phyloP scores from a whole-genome alignment of 2,113 vertebrate genomes.

The Ibidorhyncha struthersii region DNA sequence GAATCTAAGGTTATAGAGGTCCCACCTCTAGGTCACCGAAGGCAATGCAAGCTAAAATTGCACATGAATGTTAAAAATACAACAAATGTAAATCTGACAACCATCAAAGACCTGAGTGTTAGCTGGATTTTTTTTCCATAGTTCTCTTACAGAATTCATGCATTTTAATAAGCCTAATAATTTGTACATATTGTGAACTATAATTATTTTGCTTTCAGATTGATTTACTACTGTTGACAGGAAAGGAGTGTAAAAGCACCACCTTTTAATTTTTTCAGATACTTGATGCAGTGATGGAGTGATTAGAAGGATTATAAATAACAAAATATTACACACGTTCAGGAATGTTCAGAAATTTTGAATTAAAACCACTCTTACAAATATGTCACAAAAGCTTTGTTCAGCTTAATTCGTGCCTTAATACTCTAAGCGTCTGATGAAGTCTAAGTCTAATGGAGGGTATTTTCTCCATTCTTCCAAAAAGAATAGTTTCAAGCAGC shows the following conservation, averaged over 20 bases:
- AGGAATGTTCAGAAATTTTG: not conserved
- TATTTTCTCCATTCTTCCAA: not conserved
- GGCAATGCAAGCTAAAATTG: not conserved
- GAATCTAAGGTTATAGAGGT: not conserved
- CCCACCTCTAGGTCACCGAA: not conserved
- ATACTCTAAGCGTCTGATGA: not conserved
- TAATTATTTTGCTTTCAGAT: not conserved
- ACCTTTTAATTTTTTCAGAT: not conserved
- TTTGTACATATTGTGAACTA: not conserved
- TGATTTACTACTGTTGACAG: not conserved
- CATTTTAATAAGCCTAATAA: not conserved
- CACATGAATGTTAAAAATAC: not conserved
- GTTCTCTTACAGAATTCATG: not conserved
- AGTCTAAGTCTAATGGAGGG: not conserved
- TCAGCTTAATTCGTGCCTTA: not conserved
- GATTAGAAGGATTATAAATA: not conserved
- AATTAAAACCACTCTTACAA: not conserved
- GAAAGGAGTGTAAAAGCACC: not conserved
- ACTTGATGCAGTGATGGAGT: not conserved
- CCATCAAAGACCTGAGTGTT: not conserved
- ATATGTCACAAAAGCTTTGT: not conserved
- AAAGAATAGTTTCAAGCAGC: not conserved
- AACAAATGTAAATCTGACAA: not conserved
- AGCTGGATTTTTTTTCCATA: not conserved
- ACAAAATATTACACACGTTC: not conserved